These are phyloP conservation scores for Puffinus mauretanicus DNA, from an alignment of 2,113 vertebrate species.

Conservation along the genomic window DNA sequence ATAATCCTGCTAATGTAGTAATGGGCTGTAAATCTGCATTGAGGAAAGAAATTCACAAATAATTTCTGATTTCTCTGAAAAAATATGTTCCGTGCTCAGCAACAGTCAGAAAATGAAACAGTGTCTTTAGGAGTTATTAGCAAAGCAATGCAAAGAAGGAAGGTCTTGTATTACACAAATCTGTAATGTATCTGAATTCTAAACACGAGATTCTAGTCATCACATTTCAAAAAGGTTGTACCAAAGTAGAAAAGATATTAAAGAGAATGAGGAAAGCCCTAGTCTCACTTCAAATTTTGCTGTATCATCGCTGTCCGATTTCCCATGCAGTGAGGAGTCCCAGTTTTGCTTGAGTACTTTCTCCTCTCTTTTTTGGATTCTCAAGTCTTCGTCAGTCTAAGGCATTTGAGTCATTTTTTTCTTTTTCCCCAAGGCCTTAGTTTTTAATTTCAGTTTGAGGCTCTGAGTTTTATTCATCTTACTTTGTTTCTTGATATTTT, in stretches of 20 bases:
- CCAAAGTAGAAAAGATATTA: background rate
- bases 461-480: background rate
- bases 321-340: background rate
- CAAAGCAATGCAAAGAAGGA: background rate
- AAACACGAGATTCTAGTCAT: background rate
- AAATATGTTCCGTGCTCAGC: background rate
- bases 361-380: background rate
- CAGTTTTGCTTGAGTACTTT: background rate
- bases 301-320: background rate
- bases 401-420: background rate
- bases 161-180: background rate
- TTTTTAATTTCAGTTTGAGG: background rate
- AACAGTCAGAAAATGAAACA: background rate
- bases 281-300: background rate
- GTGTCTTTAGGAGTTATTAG: background rate
- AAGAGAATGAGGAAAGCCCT: background rate
- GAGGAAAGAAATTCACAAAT: background rate
- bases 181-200: background rate
- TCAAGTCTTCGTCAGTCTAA: background rate
- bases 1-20: accelerated
- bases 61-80: background rate
- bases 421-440: background rate
- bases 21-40: background rate
- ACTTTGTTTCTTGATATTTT: background rate
- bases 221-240: background rate